Conservation (phyloP, 2,113 vertebrate species). For the Columba livia region DNA sequence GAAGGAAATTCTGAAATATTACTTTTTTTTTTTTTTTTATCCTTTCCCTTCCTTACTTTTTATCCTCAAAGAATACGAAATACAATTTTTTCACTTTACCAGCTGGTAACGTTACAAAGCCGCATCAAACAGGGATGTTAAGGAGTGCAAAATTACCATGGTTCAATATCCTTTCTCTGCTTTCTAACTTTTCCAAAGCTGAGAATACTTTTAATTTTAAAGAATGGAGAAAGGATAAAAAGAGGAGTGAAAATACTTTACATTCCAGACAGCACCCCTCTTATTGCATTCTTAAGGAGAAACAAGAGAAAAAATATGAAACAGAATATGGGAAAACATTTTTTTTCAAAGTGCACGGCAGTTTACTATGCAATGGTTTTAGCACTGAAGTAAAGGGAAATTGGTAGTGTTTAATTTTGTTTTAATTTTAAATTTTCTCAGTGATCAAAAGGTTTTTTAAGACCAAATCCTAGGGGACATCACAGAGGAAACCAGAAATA, state of each 20-base stretch:
- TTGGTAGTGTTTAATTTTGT: rapidly evolving
- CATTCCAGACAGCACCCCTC: rapidly evolving
- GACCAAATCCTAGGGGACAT: not conserved
- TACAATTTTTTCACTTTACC: not conserved
- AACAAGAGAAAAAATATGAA: not conserved
- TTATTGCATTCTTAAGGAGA: not conserved
- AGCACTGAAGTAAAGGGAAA: not conserved
- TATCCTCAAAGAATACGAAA: not conserved
- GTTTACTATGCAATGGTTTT: not conserved
- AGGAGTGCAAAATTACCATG: not conserved
- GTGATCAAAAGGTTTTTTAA: not conserved
- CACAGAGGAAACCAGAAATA: not conserved
- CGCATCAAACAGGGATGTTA: not conserved
- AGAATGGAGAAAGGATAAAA: not conserved
- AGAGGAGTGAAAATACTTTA: not conserved
- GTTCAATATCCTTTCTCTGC: not conserved
- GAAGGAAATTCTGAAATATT: not conserved
- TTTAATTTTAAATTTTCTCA: not conserved
- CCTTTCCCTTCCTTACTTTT: not conserved
- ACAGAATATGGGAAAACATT: not conserved
- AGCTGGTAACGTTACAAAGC: not conserved
- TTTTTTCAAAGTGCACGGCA: not conserved
- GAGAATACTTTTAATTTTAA: not conserved
- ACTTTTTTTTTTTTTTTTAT: too few species aligned
- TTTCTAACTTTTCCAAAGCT: not conserved